These are phyloP conservation scores for Dinothrombium tinctorium DNA, from an alignment of 1,140 invertebrate genomes.

Conservation along the genomic window DNA sequence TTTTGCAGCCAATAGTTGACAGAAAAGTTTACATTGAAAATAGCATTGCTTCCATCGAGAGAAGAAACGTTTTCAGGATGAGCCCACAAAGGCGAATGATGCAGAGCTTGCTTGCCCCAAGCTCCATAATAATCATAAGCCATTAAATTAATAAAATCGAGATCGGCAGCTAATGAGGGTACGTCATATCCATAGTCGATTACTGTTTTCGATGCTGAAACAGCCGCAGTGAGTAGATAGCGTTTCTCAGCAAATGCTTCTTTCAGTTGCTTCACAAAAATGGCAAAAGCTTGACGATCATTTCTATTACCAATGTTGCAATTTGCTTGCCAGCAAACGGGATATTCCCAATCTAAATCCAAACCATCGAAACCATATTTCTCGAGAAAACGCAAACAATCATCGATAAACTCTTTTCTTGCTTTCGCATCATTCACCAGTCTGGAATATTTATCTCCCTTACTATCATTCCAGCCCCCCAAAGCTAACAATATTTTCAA, in stretches of 20 bases:
- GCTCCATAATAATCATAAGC: conserved; percentile 66
- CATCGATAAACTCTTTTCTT: conserved; percentile 42
- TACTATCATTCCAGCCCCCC: conserved; percentile 52
- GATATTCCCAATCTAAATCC: conserved; percentile 34
- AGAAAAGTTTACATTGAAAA: conserved; percentile 30
- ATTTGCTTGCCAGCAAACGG: conserved; percentile 16
- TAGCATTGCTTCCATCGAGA: conserved; percentile 19
- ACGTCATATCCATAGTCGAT: conserved; percentile 48
- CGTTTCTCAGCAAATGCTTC: conserved; percentile 24
- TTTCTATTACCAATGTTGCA: not conserved
- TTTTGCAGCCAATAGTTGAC: conserved; percentile 32
- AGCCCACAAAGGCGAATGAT: conserved; percentile 23
- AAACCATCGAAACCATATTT: conserved; percentile 34
- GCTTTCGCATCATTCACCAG: conserved; percentile 33
- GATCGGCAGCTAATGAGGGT: conserved; percentile 31
- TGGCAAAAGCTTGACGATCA: conserved; percentile 7
- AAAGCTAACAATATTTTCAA: conserved; percentile 51
- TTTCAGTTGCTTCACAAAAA: conserved; percentile 5
- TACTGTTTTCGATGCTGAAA: conserved; percentile 29
- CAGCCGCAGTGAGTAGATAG: conserved; percentile 29
- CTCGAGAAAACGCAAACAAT: conserved; percentile 35
- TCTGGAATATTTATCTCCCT: conserved; percentile 38
- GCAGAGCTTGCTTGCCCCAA: conserved; percentile 37
- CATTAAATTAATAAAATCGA: conserved; percentile 66
- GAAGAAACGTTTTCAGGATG: conserved; percentile 11